phyloP scores from a whole-genome alignment of 2,797 vertebrate species.

The Xerus rutilus region DNA sequence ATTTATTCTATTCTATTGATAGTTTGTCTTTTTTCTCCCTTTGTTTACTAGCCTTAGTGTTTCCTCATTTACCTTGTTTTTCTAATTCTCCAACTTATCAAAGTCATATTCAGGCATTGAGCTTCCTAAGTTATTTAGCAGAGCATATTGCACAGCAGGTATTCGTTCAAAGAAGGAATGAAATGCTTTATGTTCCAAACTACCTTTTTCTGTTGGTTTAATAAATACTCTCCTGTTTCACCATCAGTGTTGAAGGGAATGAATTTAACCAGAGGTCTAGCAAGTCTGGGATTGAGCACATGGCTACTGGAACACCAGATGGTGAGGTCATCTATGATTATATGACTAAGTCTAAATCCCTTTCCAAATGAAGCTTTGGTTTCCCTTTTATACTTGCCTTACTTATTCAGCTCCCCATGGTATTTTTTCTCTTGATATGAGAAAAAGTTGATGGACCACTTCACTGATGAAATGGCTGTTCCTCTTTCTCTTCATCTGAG shows the following conservation, averaged over 20 bases:
- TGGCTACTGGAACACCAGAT: background rate
- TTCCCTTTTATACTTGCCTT: background rate
- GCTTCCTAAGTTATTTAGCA: constrained; percentile 27
- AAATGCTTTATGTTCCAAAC: background rate
- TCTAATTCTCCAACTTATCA: constrained; percentile 16
- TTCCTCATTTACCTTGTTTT: background rate
- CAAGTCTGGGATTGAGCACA: background rate
- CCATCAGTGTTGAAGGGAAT: background rate
- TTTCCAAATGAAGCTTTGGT: background rate
- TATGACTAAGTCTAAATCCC: background rate
- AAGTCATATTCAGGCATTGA: background rate
- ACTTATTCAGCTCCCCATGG: background rate
- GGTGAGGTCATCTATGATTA: background rate
- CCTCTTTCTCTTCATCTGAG: background rate
- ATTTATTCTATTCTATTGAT: background rate
- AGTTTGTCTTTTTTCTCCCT: background rate
- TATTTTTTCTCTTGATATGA: background rate
- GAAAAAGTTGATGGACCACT: background rate
- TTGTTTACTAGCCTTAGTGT: constrained; percentile 14
- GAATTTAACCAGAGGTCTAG: background rate
- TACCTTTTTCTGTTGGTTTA: background rate
- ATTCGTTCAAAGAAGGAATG: background rate
- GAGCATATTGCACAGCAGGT: background rate
- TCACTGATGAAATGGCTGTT: background rate
- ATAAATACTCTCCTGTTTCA: background rate